Conservation (phyloP, 2,113 vertebrate genomes). For the Phyllostomus hastatus region DNA sequence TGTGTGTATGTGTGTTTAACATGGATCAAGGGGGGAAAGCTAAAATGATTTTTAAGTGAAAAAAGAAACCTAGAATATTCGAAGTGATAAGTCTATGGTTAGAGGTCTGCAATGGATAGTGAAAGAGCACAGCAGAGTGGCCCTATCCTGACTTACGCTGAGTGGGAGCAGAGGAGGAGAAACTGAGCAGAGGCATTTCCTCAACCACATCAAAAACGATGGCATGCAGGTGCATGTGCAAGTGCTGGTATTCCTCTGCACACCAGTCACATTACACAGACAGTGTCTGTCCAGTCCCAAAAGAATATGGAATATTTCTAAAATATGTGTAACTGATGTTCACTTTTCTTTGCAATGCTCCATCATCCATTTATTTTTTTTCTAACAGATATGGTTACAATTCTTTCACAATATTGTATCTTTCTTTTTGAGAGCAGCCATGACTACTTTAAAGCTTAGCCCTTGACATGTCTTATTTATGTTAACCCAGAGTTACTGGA, state of each 20-base stretch:
- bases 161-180: background rate
- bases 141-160: background rate
- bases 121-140: background rate
- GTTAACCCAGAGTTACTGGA: background rate
- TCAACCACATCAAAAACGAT: background rate
- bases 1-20: background rate
- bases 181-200: background rate
- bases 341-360: background rate
- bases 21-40: background rate
- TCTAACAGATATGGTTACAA: background rate
- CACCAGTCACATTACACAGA: background rate
- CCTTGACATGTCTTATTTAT: background rate
- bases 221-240: background rate
- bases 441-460: background rate
- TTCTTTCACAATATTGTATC: background rate
- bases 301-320: background rate
- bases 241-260: background rate
- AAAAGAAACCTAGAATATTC: background rate
- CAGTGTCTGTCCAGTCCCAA: background rate
- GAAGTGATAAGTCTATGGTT: background rate
- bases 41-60: background rate
- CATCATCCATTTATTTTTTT: background rate
- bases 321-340: background rate
- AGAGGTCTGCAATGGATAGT: background rate
- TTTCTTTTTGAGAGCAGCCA: background rate